Evolutionary conservation across 1,140 invertebrate genomes (phyloP), one percentile per base, ranked within the genome.

Genomic region (Trichonephila inaurata): DNA sequence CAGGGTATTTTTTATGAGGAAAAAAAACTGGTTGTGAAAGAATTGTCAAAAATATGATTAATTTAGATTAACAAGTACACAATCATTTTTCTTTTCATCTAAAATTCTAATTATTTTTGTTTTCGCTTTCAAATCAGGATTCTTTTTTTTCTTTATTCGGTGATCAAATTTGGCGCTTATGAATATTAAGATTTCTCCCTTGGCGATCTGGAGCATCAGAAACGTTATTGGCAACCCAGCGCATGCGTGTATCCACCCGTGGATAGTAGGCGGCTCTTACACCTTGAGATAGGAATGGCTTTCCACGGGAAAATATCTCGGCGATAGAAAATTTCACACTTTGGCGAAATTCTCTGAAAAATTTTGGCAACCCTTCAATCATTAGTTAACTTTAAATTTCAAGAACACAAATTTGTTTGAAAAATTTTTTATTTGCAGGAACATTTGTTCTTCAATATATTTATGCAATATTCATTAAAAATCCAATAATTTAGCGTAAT

Each of bases 181-280:
- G 7, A 14, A 18, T 77, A 33, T 77, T 18, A 61, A 10, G 60
- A 19, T 88, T 88, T 64, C 61, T 28, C 21, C 33, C 24, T 88
- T 88, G 86, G 86, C 86, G 86, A 64, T 83, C 21, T 62, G 10
- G 8, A 33, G 28, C n/a, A 24, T 64, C 61, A 64, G 61, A 28
- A n/a, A 44, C 86, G 61, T 64, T 62, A n/a, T 40, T 88, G 61
- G 61, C 86, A 88, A 88, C 86, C 86, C 19, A 62, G 62, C 86
- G 86, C 86, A 88, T 88, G 86, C 86, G 86, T 64, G 14, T 40
- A 44, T 44, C 86, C 19, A 66, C 60, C 86, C 86, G 7, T 64
- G 86, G 86, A 88, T 58, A 88, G 86, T 88, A 88, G 86, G 86
- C 86, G 86, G 86, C 86, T 88, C 40, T 58, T 40, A 40, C 10